Percentiles rank a stretch among this genome's conserved stretches.
These are phyloP conservation scores for Theocolax elegans DNA, from an alignment of 1,140 invertebrate genomes.

Conservation along the genomic window DNA sequence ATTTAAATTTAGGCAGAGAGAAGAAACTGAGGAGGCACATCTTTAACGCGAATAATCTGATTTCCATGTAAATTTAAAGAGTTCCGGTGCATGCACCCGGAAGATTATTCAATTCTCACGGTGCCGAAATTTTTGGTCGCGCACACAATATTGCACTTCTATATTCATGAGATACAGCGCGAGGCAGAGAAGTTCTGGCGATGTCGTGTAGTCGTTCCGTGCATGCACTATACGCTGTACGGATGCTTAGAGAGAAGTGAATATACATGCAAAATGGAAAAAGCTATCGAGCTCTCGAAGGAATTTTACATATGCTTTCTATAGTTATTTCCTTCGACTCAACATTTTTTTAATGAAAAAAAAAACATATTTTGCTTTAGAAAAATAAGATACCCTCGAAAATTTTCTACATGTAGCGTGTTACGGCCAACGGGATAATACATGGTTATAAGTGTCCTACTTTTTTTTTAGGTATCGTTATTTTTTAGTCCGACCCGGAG, in stretches of 20 bases:
- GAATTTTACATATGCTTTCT: neutral
- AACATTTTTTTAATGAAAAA: too few species aligned
- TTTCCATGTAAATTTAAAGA: constrained; percentile 33
- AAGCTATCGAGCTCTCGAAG: neutral
- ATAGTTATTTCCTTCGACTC: neutral
- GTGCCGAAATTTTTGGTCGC: constrained; percentile 19
- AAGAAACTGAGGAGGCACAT: too few species aligned
- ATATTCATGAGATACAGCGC: constrained; percentile 24
- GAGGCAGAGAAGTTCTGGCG: neutral
- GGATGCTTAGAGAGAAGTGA: neutral
- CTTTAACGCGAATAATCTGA: too few species aligned
- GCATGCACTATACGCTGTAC: neutral
- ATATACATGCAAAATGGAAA: constrained; percentile 17
- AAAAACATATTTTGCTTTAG: too few species aligned
- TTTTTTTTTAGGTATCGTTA: too few species aligned
- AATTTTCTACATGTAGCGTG: too few species aligned
- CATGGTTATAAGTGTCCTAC: too few species aligned
- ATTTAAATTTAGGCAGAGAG: too few species aligned
- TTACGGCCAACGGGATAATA: too few species aligned
- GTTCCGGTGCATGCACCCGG: neutral
- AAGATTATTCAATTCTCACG: constrained; percentile 22
- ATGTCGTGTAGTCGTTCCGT: neutral
- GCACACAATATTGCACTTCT: constrained; percentile 8
- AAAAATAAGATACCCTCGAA: too few species aligned
- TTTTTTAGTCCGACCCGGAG: too few species aligned